A percentile compares a stretch with the other conserved stretches of the same genome.
These are phyloP conservation scores for Cephalotes varians DNA, from an alignment of 2,888 invertebrate species.

Conservation along the genomic window DNA sequence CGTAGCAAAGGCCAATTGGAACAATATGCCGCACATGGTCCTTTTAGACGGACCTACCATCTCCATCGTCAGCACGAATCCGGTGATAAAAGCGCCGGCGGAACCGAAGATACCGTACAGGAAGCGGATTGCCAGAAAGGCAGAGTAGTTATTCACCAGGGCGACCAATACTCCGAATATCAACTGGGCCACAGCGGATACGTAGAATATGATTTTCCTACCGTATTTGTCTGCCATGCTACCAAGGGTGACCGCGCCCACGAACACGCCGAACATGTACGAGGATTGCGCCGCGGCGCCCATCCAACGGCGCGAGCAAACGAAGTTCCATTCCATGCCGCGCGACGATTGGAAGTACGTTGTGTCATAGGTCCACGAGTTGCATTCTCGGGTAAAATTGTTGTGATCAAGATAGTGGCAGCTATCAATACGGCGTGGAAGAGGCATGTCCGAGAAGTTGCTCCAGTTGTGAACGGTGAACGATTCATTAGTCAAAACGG, in stretches of 20 bases:
- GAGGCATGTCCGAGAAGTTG: not conserved
- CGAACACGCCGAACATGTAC: slow-evolving; percentile 94
- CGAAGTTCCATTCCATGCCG: slow-evolving; percentile 93
- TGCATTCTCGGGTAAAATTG: slow-evolving; percentile 85
- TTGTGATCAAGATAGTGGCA: slow-evolving; percentile 87
- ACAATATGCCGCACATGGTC: slow-evolving; percentile 93
- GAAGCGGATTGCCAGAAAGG: slow-evolving; percentile 90
- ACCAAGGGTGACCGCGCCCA: slow-evolving; percentile 92
- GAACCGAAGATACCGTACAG: slow-evolving; percentile 94
- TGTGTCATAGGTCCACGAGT: slow-evolving; percentile 90
- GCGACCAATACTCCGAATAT: slow-evolving; percentile 90
- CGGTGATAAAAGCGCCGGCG: slow-evolving; percentile 90
- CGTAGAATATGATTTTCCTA: slow-evolving; percentile 92
- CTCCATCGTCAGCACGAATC: slow-evolving; percentile 93
- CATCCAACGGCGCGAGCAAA: slow-evolving; percentile 93
- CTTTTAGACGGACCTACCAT: slow-evolving; percentile 93
- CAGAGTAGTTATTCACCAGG: slow-evolving; percentile 92
- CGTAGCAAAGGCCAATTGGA: slow-evolving; percentile 92
- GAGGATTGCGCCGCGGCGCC: slow-evolving; percentile 92
- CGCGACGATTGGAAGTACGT: slow-evolving; percentile 91
- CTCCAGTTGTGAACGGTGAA: not conserved
- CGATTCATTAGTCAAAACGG: not conserved
- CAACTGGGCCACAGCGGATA: slow-evolving; percentile 91
- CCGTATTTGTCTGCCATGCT: slow-evolving; percentile 93
- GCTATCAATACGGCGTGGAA: slow-evolving; percentile 85